These are phyloP conservation scores for Scelioninae gen. 1 DNA, from an alignment of 2,888 invertebrate genomes.

Conservation along the genomic window DNA sequence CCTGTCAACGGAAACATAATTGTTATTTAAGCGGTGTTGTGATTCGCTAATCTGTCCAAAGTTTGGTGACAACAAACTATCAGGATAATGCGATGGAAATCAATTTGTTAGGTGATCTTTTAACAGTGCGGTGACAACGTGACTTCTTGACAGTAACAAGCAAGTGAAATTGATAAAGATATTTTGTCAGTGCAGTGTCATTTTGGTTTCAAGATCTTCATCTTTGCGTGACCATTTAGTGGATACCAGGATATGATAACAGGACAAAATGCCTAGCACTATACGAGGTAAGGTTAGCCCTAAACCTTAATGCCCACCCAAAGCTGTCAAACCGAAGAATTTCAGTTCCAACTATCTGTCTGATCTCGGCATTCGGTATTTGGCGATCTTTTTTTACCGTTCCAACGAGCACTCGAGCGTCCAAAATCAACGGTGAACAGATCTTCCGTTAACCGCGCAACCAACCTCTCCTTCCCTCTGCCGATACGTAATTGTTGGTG, in stretches of 20 bases:
- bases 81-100: constrained; percentile 51
- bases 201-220: constrained; percentile 12
- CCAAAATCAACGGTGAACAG: constrained; percentile 75
- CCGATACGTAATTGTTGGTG: constrained; percentile 34
- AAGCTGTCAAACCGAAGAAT: no score
- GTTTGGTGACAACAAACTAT: constrained; percentile 11
- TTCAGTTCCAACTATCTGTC: no score
- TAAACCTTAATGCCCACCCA: no score
- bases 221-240: constrained; percentile 56
- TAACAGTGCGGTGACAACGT: constrained; percentile 57
- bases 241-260: constrained; percentile 83
- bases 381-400: constrained; percentile 72
- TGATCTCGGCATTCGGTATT: not conserved
- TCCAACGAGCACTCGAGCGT: constrained; percentile 75
- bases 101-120: constrained; percentile 30
- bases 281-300: constrained; percentile 83
- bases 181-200: constrained; percentile 61
- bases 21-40: no score
- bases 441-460: constrained; percentile 76
- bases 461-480: constrained; percentile 45
- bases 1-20: not conserved
- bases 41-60: constrained; percentile 11
- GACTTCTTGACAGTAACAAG: constrained; percentile 31
- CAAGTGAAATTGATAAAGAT: constrained; percentile 35
- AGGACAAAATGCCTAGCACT: constrained; percentile 83